Evolutionary conservation across 2,797 vertebrate species (phyloP).

Genomic region (Novumbra hubbsi): DNA sequence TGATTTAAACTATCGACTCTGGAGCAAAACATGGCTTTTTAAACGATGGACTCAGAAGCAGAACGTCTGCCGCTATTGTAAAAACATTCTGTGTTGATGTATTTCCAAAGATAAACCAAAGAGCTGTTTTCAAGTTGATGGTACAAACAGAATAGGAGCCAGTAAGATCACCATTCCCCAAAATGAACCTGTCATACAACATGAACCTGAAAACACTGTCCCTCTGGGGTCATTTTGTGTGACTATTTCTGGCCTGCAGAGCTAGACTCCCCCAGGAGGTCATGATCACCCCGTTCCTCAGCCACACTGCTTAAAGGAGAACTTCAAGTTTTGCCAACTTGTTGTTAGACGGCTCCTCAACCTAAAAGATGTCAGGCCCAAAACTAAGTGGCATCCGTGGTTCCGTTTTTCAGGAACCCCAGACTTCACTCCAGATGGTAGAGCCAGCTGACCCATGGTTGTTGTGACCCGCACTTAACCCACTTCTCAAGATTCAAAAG

Average conservation of each 20-base stretch:
- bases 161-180: not conserved
- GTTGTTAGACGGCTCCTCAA: too few species aligned
- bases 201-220: not conserved
- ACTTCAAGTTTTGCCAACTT: too few species aligned
- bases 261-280: not conserved
- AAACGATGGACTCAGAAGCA: not conserved
- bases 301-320: too few species aligned
- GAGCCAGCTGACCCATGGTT: too few species aligned
- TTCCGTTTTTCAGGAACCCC: too few species aligned
- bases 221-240: not conserved
- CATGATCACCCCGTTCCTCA: not conserved
- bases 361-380: too few species aligned
- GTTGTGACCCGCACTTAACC: too few species aligned
- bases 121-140: not conserved
- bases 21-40: not conserved
- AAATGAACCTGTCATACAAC: not conserved
- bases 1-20: constrained; percentile 1
- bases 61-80: not conserved
- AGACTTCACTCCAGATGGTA: too few species aligned
- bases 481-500: too few species aligned
- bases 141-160: not conserved
- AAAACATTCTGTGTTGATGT: not conserved
- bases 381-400: too few species aligned
- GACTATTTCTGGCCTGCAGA: not conserved
- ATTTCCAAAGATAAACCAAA: not conserved